Conservation (phyloP, 2,113 vertebrate genomes). For the Ellobius talpinus region DNA sequence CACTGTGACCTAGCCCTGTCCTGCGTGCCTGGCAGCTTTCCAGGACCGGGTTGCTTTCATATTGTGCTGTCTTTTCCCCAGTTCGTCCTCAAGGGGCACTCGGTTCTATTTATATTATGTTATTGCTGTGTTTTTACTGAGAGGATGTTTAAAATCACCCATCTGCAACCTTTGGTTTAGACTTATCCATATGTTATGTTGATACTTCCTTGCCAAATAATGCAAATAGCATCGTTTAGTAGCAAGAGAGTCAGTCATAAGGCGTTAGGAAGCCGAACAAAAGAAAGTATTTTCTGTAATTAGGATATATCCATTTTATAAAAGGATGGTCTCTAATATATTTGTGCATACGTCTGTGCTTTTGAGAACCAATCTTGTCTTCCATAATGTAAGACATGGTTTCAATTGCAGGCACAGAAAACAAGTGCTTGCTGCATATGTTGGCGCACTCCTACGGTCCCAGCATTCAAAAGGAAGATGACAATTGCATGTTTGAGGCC, state of each 20-base stretch:
- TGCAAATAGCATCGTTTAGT: neutral
- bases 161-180: neutral
- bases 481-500: neutral
- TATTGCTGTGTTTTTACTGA: slow-evolving; percentile 11
- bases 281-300: neutral
- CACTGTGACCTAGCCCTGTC: slow-evolving; percentile 3
- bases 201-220: neutral
- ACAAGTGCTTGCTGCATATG: neutral
- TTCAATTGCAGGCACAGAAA: neutral
- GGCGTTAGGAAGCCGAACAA: neutral
- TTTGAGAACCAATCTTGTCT: neutral
- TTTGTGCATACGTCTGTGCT: neutral
- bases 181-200: neutral
- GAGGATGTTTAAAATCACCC: neutral
- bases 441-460: neutral
- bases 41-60: neutral
- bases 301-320: neutral
- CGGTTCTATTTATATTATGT: neutral
- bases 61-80: slow-evolving; percentile 55
- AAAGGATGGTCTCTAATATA: neutral
- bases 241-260: neutral
- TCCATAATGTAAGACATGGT: neutral
- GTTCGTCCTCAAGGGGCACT: slow-evolving; percentile 32
- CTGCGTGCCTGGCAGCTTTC: slow-evolving; percentile 1
- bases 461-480: neutral